Conservation (phyloP, 53 echinoderm and acorn worm species). For the Stichopus horrens region DNA sequence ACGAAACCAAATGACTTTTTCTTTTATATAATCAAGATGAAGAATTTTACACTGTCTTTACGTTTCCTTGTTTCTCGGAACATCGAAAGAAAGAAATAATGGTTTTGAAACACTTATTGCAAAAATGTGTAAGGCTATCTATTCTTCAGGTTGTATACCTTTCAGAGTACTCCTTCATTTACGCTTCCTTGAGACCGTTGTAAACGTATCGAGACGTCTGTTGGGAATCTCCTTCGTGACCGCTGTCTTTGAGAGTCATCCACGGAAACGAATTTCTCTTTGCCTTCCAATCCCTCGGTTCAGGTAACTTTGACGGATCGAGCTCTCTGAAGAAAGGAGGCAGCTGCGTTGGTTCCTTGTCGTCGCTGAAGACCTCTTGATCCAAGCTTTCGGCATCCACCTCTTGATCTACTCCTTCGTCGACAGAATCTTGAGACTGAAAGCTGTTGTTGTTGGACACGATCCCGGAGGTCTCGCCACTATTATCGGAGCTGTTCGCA, state of each 20-base stretch:
- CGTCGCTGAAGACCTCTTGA: conserved; percentile 16
- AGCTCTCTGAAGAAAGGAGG: not conserved
- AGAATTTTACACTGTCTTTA: too few species aligned
- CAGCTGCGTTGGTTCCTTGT: not conserved
- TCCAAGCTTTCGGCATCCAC: conserved; percentile 47
- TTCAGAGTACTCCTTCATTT: not conserved
- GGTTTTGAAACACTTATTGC: not conserved
- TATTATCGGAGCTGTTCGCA: conserved; percentile 59
- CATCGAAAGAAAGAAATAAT: too few species aligned
- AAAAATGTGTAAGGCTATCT: not conserved
- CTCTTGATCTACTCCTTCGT: conserved; percentile 45
- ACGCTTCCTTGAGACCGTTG: conserved; percentile 53
- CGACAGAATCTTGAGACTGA: conserved; percentile 93
- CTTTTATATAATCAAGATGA: too few species aligned
- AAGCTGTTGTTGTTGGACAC: conserved; percentile 96
- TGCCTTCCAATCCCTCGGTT: conserved; percentile 54
- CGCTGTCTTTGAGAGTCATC: conserved; percentile 46
- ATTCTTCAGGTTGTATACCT: not conserved
- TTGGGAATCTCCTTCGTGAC: conserved; percentile 38
- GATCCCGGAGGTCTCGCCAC: conserved; percentile 90
- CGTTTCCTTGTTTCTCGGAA: too few species aligned
- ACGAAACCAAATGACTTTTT: too few species aligned
- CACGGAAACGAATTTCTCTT: conserved; percentile 61
- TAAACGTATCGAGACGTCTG: conserved; percentile 59
- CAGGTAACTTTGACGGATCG: conserved; percentile 36